These are phyloP conservation scores for Abrostola triplasia DNA, from an alignment of 2,888 invertebrate species.

Conservation along the genomic window DNA sequence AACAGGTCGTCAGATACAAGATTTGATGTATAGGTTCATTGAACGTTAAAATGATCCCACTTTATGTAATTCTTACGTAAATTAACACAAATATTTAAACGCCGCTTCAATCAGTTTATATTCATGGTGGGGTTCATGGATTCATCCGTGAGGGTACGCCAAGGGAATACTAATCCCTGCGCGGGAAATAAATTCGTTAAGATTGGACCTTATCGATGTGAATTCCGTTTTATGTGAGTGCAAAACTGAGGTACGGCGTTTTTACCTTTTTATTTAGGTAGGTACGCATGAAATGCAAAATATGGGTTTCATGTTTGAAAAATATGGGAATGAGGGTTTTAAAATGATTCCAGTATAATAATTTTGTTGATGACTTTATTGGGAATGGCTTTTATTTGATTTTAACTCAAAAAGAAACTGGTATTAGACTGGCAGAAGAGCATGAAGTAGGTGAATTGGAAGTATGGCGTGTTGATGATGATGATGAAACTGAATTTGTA, in stretches of 20 bases:
- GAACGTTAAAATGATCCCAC: not conserved
- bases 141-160: conserved; percentile 42
- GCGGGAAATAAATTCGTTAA: conserved; percentile 36
- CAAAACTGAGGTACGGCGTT: conserved; percentile 12
- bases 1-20: not conserved
- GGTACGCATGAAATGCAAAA: conserved; percentile 10
- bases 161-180: conserved; percentile 53
- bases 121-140: conserved; percentile 50
- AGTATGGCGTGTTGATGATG: too few species aligned
- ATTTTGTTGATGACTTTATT: too few species aligned
- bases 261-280: conserved; percentile 22
- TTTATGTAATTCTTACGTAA: conserved; percentile 14
- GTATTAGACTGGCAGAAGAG: too few species aligned
- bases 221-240: conserved; percentile 16
- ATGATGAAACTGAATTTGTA: too few species aligned
- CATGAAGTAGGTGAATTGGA: too few species aligned
- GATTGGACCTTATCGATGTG: conserved; percentile 26
- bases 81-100: conserved; percentile 45
- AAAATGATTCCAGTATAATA: too few species aligned
- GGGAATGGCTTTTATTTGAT: too few species aligned
- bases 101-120: conserved; percentile 54
- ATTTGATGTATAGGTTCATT: not conserved
- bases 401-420: too few species aligned
- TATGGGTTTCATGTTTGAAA: conserved; percentile 8
- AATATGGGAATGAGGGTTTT: conserved; percentile 5